These are phyloP conservation scores for Myiopsitta monachus DNA, from an alignment of 2,113 vertebrate genomes.

Conservation along the genomic window DNA sequence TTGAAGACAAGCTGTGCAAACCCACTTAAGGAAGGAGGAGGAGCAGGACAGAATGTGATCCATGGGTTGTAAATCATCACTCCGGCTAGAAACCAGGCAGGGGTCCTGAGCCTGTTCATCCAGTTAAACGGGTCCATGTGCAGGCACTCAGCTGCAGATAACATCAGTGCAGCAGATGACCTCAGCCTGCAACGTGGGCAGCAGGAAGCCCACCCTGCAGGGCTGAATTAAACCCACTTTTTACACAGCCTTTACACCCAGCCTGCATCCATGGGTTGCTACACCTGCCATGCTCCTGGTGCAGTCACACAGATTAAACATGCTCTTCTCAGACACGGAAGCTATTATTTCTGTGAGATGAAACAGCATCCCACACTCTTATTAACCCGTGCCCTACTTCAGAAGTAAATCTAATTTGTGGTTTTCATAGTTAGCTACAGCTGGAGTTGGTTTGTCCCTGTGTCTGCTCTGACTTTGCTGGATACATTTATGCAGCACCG, in stretches of 20 bases:
- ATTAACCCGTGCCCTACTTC: conserved; percentile 3
- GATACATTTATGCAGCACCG: rapidly evolving
- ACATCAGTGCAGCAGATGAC: neutral
- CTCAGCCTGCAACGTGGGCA: neutral
- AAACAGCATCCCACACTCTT: conserved; percentile 1
- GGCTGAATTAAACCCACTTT: neutral
- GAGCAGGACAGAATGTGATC: neutral
- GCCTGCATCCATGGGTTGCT: neutral
- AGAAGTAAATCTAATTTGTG: neutral
- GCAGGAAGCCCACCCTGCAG: neutral
- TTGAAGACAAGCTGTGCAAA: neutral
- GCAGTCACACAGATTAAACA: neutral
- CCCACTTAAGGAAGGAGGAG: neutral
- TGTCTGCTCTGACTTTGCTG: neutral
- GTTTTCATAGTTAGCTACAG: neutral
- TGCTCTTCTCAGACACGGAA: neutral
- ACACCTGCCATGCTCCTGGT: rapidly evolving
- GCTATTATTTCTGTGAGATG: neutral
- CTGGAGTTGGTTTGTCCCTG: neutral
- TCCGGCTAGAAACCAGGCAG: neutral
- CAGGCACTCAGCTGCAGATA: neutral
- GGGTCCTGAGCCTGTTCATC: neutral
- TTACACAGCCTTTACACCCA: neutral
- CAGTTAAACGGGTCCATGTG: rapidly evolving
- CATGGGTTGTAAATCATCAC: neutral